phyloP scores from a whole-genome alignment of 1,140 invertebrate species.

The Aphelenchoides fujianensis region DNA sequence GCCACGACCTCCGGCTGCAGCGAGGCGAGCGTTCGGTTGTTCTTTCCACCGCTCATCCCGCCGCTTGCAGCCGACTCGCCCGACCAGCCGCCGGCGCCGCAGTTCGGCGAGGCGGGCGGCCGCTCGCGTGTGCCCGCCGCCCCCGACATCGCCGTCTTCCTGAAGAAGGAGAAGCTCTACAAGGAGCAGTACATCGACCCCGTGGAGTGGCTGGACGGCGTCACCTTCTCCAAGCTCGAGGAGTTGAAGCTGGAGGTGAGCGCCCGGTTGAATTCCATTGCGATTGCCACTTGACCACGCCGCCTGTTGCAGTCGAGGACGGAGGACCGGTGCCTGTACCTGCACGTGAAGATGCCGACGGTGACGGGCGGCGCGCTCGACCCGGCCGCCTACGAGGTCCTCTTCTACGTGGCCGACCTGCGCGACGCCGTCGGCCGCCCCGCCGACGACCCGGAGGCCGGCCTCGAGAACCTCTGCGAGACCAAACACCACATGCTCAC shows the following conservation, averaged over 20 bases:
- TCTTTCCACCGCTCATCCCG: not conserved
- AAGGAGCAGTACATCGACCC: constrained; percentile 87
- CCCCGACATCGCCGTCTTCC: constrained; percentile 34
- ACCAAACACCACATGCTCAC: constrained; percentile 92
- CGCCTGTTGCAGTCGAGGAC: constrained; percentile 39
- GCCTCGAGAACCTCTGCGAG: constrained; percentile 81
- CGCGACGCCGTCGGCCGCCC: not conserved
- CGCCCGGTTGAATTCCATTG: constrained; percentile 65
- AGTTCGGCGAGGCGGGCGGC: constrained; percentile 1
- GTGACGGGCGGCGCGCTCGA: constrained; percentile 64
- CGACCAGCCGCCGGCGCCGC: not conserved
- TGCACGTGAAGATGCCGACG: constrained; percentile 91
- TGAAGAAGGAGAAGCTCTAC: constrained; percentile 82
- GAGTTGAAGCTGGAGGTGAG: constrained; percentile 90
- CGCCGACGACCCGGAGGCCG: constrained; percentile 83
- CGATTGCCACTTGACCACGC: not conserved
- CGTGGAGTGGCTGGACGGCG: constrained; percentile 90
- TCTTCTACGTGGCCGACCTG: constrained; percentile 22
- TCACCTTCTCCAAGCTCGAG: constrained; percentile 92
- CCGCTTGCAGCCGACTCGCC: not conserved
- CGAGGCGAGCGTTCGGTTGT: not conserved
- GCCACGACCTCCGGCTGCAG: constrained; percentile 35
- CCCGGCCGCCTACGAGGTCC: constrained; percentile 28
- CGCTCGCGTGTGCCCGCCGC: not conserved
- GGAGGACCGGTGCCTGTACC: constrained; percentile 79